Conservation (phyloP, 1,140 invertebrate genomes). For the Calephelis nemesis region DNA sequence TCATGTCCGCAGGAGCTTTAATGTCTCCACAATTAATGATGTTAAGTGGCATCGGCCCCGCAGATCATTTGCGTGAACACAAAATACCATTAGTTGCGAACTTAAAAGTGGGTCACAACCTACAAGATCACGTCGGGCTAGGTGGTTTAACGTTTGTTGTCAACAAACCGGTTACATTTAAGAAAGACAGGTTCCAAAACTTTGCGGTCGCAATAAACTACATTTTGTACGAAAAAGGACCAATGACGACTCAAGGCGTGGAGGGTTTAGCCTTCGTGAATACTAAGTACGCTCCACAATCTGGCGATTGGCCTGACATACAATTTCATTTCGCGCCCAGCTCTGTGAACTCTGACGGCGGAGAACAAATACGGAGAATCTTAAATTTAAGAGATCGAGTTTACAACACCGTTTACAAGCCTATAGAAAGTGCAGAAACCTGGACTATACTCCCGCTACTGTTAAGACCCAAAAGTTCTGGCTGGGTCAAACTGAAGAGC, state of each 20-base stretch:
- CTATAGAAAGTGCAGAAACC: constrained; percentile 87
- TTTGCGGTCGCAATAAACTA: constrained; percentile 90
- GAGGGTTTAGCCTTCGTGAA: constrained; percentile 92
- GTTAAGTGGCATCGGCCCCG: constrained; percentile 92
- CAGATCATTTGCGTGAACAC: constrained; percentile 86
- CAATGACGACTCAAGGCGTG: constrained; percentile 89
- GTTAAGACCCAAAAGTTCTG: constrained; percentile 90
- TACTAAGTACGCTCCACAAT: constrained; percentile 87
- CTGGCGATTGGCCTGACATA: constrained; percentile 89
- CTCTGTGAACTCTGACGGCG: constrained; percentile 89
- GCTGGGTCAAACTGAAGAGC: constrained; percentile 88
- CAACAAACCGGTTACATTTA: constrained; percentile 89
- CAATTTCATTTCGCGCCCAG: constrained; percentile 93
- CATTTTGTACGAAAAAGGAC: constrained; percentile 87
- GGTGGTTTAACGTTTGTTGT: constrained; percentile 91
- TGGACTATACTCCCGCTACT: constrained; percentile 91
- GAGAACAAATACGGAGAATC: constrained; percentile 87
- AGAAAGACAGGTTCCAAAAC: constrained; percentile 87
- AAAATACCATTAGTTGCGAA: constrained; percentile 87
- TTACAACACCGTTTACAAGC: constrained; percentile 92
- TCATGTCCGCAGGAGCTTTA: constrained; percentile 90
- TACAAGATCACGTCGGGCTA: constrained; percentile 91
- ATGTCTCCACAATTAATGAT: constrained; percentile 92
- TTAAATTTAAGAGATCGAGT: constrained; percentile 88
- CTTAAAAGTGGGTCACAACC: constrained; percentile 89